These are phyloP conservation scores for Craseonycteris thonglongyai DNA, from an alignment of 2,113 vertebrate species.

Conservation along the genomic window DNA sequence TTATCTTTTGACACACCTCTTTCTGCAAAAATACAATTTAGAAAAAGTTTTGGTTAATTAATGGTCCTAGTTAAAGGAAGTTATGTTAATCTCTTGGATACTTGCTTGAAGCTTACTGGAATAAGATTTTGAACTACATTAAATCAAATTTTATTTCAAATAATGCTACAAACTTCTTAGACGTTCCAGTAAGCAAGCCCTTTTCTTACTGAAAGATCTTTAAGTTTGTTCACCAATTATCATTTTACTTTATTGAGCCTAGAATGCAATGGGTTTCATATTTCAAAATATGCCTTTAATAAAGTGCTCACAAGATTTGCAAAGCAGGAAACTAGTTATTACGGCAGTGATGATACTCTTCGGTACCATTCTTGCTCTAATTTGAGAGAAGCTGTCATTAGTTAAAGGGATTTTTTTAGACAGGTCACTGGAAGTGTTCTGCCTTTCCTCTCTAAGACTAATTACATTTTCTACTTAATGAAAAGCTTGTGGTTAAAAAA, in stretches of 20 bases:
- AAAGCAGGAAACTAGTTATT: conserved; percentile 3
- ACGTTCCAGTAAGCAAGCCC: not conserved
- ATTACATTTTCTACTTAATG: conserved; percentile 50
- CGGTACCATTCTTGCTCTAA: conserved; percentile 9
- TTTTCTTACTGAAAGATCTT: conserved; percentile 24
- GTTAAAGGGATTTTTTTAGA: not conserved
- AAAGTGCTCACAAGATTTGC: conserved; percentile 23
- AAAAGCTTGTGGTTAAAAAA: conserved; percentile 44
- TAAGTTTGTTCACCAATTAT: not conserved
- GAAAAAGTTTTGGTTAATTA: conserved; percentile 2
- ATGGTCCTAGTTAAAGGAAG: not conserved
- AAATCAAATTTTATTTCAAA: conserved; percentile 35
- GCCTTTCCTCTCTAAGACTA: conserved; percentile 2
- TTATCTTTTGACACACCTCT: not conserved
- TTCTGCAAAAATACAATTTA: conserved; percentile 9
- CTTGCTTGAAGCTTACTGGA: not conserved
- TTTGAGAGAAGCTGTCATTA: conserved; percentile 30
- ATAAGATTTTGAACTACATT: conserved; percentile 18
- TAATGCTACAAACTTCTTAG: conserved; percentile 12
- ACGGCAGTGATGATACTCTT: not conserved
- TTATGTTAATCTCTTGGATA: conserved; percentile 7
- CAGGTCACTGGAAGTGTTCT: conserved; percentile 21
- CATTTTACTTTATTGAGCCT: conserved; percentile 35
- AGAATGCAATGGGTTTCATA: conserved; percentile 1
- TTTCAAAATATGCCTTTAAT: conserved; percentile 38